Evolutionary conservation across 2,113 vertebrate genomes (phyloP).

Genomic region (Eretmodus cyanostictus): DNA sequence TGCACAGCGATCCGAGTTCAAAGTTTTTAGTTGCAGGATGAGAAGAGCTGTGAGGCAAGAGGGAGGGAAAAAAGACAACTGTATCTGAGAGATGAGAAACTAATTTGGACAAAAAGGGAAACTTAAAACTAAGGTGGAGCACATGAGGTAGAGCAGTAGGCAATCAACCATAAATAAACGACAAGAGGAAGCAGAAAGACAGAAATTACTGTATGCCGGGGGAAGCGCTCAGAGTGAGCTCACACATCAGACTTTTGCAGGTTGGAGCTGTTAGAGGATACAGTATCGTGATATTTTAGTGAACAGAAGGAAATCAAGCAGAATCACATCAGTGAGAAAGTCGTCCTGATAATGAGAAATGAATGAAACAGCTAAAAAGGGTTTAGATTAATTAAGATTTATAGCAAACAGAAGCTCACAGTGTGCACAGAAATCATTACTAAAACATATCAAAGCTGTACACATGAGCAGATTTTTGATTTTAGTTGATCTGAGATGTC

Average conservation of each 20-base stretch:
- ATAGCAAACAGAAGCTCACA: not conserved
- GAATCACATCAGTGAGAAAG: not conserved
- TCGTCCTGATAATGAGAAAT: not conserved
- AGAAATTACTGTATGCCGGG: not conserved
- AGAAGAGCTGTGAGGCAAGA: not conserved
- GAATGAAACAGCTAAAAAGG: not conserved
- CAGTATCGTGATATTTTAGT: not conserved
- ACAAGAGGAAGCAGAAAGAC: not conserved
- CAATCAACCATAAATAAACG: not conserved
- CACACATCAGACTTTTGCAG: not conserved
- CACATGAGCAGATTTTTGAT: not conserved
- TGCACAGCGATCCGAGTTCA: slow-evolving; percentile 40
- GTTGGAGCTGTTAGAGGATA: not conserved
- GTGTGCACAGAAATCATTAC: not conserved
- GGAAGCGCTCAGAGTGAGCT: not conserved
- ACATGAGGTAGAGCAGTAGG: not conserved
- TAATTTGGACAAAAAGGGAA: not conserved
- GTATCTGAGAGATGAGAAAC: not conserved
- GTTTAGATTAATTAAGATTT: not conserved
- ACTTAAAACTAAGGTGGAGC: not conserved
- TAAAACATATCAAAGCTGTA: not conserved
- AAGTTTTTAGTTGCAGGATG: not conserved
- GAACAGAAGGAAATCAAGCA: not conserved
- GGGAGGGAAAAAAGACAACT: not conserved
- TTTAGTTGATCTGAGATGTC: not conserved